Base-by-base conservation (phyloP, 2,113 vertebrate genomes). In the Prochilodus magdalenae region DNA sequence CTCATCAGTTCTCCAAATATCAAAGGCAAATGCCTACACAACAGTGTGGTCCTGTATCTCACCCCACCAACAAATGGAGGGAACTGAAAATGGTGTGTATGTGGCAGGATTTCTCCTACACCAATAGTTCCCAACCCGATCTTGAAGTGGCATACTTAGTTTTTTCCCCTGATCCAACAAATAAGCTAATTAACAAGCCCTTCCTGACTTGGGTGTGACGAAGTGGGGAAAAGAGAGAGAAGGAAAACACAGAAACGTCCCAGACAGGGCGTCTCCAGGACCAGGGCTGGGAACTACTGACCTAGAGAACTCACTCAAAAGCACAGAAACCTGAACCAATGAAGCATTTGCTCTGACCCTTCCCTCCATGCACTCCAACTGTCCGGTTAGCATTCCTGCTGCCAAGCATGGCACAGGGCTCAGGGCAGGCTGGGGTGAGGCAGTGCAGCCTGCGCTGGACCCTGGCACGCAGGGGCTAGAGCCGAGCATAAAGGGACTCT, bases 401-500 rank as follows among this genome's bases (percentile, higher is more conserved):
- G 30, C 30, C 65, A 67, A n/a, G 30, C 63, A 66, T 15, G 27
- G 27, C 27, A 66, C 63, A 33, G 63, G 63, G 29, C 63, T 66
- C 26, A 30, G 27, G 29, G 63, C 27, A 29, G 16, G 27, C 63
- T 66, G 65, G n/a, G 30, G 5, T 30, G 30, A 20, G 18, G 18
- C 65, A 66, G 27, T 33, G 65, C 29, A 36, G 65, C 65, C 67
- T 60, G 7, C 27, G 36, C 66, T 60, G 26, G 71, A 80, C 16
- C 67, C 20, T 47, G 60, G 67, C 77, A 47, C 55, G 60, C 67
- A 49, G 29, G 55, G 2, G 33, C 62, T 71, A 36, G 47, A 62
- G 20, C 20, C n/a, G 36, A 72, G 55, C 24, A 80, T 80, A 80
- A 80, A 22, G 26, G 62, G 65, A 29, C 79, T 81, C 72, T 81